Evolutionary conservation across 2,888 invertebrate species (phyloP), one percentile per base, ranked within the genome.

Genomic region (Drosophila glabriapex): DNA sequence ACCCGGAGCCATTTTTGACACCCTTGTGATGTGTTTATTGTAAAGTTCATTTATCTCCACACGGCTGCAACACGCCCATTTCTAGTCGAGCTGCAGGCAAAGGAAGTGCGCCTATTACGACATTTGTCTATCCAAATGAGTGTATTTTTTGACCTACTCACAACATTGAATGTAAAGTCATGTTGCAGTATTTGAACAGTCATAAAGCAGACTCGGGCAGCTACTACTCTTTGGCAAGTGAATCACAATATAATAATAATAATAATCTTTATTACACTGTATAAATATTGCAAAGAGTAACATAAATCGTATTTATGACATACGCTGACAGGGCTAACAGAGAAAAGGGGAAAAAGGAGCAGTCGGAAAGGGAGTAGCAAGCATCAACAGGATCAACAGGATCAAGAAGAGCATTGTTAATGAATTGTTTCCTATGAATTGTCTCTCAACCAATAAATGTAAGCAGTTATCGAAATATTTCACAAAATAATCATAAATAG

Each of bases 1-100:
- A 70, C 78, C 70, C 68, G 61, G 31, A 80, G 85, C 89, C 89
- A 85, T 88, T 90, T 85, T 85, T 87, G 77, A 81, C 88, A 79
- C 86, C 72, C 70, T 61, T 49, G 46, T 73, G 78, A 78, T 76
- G 76, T 73, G 82, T 89, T 84, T 80, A 89, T 89, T 73, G 69
- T 66, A 43, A 75, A 83, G 54, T 73, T 73, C 75, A 74, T 78
- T 87, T 82, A 87, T 82, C 71, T 75, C 58, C 62, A 68, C 25
- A 12, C 41, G 28, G 58, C 22, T 28, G 56, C 50, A 19, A 68
- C 73, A 86, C 87, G 84, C 87, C 84, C 77, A 66, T 80, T 73
- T 58, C 73, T 73, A 59, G 73, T 65, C 35, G 28, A 12, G 25
- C 72, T 66, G 31, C 37, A 55, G 74, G 76, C 55, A 43, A 43